Evolutionary conservation across 2,113 vertebrate genomes (phyloP).

Genomic region (Elephas maximus): DNA sequence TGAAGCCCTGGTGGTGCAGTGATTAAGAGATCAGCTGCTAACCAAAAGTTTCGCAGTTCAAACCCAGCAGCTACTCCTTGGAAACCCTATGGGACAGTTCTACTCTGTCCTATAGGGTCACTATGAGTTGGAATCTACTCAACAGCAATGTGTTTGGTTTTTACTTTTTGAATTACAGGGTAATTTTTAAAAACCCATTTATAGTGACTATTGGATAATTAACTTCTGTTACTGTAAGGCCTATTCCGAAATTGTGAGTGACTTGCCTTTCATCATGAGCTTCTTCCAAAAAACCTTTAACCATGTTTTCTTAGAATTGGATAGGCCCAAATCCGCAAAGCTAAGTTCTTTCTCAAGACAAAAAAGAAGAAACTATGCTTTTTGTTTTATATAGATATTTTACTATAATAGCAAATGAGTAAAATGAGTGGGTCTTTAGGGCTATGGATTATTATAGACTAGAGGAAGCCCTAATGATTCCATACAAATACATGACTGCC

Average conservation of each 20-base stretch:
- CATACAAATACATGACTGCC: fast-evolving
- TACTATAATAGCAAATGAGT: not conserved
- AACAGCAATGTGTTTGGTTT: not conserved
- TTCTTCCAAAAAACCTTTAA: not conserved
- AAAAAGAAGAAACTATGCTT: not conserved
- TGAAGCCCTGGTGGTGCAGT: too few species aligned
- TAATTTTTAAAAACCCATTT: not conserved
- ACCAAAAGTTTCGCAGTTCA: too few species aligned
- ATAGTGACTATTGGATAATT: not conserved
- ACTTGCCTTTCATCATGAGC: not conserved
- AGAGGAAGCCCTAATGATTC: fast-evolving
- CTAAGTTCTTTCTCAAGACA: not conserved
- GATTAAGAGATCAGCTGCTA: too few species aligned
- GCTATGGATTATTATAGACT: not conserved
- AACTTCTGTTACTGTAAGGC: not conserved
- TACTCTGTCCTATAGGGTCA: too few species aligned
- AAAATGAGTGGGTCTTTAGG: not conserved
- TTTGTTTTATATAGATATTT: not conserved
- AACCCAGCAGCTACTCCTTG: too few species aligned
- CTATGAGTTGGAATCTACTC: too few species aligned
- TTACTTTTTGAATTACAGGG: not conserved
- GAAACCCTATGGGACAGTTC: too few species aligned
- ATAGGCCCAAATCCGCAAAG: not conserved
- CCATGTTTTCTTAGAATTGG: not conserved
- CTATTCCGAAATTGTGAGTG: not conserved